Percentiles rank a stretch among this genome's conserved stretches.
Conservation (phyloP, 2,888 invertebrate species). For the Ennomos fuscantarius region DNA sequence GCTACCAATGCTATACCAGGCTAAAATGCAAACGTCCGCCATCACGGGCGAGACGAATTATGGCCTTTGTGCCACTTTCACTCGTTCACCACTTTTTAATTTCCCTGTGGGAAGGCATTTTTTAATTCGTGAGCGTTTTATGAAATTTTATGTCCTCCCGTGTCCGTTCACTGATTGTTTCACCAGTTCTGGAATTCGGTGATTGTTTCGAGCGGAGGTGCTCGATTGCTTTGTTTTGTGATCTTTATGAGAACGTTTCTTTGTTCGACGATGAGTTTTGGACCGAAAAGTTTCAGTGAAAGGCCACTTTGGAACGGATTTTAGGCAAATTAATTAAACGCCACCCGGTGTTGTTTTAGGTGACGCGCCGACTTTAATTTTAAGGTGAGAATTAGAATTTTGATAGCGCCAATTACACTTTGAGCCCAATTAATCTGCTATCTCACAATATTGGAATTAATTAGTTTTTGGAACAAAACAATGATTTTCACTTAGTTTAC, state of each 20-base stretch:
- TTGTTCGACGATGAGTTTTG: slow-evolving; percentile 32
- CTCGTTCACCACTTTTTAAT: slow-evolving; percentile 73
- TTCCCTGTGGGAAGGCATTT: slow-evolving; percentile 73
- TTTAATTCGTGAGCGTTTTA: slow-evolving; percentile 76
- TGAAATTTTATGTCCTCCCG: slow-evolving; percentile 71
- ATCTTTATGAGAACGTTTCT: slow-evolving; percentile 40
- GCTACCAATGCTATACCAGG: slow-evolving; percentile 57
- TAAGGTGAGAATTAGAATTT: slow-evolving; percentile 34
- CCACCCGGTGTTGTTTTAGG: slow-evolving; percentile 35
- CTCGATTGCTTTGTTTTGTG: slow-evolving; percentile 43
- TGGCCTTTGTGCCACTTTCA: slow-evolving; percentile 79
- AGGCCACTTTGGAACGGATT: slow-evolving; percentile 35
- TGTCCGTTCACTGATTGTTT: slow-evolving; percentile 65
- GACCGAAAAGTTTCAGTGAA: slow-evolving; percentile 36
- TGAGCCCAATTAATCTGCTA: slow-evolving; percentile 25
- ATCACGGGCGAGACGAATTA: slow-evolving; percentile 77
- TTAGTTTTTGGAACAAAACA: slow-evolving; percentile 3
- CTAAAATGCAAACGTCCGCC: slow-evolving; percentile 59
- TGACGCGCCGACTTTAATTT: slow-evolving; percentile 29
- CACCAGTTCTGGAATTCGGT: slow-evolving; percentile 55
- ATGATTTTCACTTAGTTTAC: slow-evolving; percentile 1
- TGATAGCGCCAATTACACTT: slow-evolving; percentile 30
- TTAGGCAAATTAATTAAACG: slow-evolving; percentile 39
- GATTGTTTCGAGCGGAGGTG: slow-evolving; percentile 59
- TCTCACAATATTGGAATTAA: slow-evolving; percentile 24